phyloP scores from a whole-genome alignment of 2,797 vertebrate species.

The Amblyraja radiata region DNA sequence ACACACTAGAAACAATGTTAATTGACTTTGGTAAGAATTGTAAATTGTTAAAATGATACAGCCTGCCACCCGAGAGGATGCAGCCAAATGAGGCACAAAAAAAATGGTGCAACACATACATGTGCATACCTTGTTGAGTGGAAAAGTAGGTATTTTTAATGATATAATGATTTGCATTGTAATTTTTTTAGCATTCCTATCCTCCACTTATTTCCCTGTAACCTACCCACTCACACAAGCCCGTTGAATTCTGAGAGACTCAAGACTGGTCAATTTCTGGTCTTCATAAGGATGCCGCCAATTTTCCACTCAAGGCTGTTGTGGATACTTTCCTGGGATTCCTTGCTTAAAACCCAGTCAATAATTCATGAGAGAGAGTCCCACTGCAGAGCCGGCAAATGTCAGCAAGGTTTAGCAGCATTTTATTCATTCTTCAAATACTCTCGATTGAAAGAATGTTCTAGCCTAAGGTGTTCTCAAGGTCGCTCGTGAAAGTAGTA shows the following conservation, averaged over 20 bases:
- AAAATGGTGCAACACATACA: too few relatives aligned
- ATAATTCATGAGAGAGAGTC: background rate
- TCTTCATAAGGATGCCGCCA: background rate
- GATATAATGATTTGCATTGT: too few relatives aligned
- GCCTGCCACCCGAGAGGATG: too few relatives aligned
- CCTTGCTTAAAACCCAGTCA: background rate
- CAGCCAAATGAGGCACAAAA: too few relatives aligned
- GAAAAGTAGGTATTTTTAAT: too few relatives aligned
- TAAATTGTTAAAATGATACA: too few relatives aligned
- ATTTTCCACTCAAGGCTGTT: background rate
- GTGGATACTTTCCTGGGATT: background rate
- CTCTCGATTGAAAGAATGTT: slow-evolving; percentile 2
- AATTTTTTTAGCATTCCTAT: too few relatives aligned
- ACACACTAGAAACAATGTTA: too few relatives aligned
- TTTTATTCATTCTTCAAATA: slow-evolving; percentile 9
- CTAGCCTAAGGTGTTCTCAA: background rate
- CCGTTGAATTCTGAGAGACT: background rate
- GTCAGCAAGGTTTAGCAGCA: background rate
- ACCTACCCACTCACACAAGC: too few relatives aligned
- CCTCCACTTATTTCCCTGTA: too few relatives aligned
- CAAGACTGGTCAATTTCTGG: background rate
- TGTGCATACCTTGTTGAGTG: too few relatives aligned
- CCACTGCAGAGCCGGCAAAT: background rate
- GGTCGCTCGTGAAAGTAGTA: background rate
- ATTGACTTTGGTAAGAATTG: too few relatives aligned